Conservation (phyloP, 2,888 invertebrate species). For the Folsomia manolachei region DNA sequence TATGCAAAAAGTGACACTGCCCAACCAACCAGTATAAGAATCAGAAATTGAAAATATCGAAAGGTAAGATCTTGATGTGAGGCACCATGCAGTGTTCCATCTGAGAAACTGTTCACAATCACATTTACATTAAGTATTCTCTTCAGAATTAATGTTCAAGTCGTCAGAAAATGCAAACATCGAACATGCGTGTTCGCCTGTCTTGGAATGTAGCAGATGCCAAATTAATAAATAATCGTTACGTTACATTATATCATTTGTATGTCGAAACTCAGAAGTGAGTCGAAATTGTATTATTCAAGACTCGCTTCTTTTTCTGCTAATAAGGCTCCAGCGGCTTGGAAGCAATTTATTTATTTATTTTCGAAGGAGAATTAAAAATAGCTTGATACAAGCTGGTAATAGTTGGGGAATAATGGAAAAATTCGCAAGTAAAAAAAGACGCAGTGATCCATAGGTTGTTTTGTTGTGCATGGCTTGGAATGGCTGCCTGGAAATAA, state of each 20-base stretch:
- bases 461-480: too few species aligned
- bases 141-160: not conserved
- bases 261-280: too few species aligned
- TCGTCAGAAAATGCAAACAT: not conserved
- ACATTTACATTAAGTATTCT: not conserved
- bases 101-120: not conserved
- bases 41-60: not conserved
- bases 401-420: not conserved
- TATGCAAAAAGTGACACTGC: not conserved
- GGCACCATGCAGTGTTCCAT: not conserved
- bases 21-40: too few species aligned
- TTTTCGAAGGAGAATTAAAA: not conserved
- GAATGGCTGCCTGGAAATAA: not conserved
- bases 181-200: not conserved
- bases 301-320: not conserved
- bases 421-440: not conserved
- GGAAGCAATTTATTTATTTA: conserved; percentile 2
- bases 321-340: conserved; percentile 8
- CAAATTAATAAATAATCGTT: conserved; percentile 7
- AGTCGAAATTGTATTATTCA: too few species aligned
- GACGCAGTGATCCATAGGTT: not conserved
- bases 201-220: not conserved
- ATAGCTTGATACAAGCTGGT: not conserved
- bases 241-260: too few species aligned
- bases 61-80: not conserved